Conservation (phyloP, 2,888 invertebrate genomes). For the Asteroscopus sphinx region DNA sequence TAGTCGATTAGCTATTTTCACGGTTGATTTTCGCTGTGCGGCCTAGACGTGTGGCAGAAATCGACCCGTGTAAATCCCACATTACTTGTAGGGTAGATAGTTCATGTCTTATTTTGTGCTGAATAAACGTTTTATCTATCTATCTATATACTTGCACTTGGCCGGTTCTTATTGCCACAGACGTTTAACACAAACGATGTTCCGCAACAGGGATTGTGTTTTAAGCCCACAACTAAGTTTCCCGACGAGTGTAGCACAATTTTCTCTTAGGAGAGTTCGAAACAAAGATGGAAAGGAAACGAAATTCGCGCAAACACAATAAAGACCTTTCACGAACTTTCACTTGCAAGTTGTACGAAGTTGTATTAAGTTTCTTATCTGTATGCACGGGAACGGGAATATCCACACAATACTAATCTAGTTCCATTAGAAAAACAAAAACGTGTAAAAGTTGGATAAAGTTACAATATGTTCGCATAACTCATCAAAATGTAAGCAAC, state of each 20-base stretch:
- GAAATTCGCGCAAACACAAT: conserved; percentile 74
- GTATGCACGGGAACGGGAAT: conserved; percentile 39
- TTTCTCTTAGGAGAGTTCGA: conserved; percentile 63
- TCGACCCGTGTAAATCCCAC: too few species aligned
- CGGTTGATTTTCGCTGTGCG: too few species aligned
- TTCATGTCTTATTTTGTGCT: too few species aligned
- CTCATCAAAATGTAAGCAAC: too few species aligned
- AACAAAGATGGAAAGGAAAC: conserved; percentile 74
- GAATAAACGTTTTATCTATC: too few species aligned
- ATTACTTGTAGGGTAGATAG: too few species aligned
- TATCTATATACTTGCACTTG: too few species aligned
- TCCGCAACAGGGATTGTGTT: conserved; percentile 67
- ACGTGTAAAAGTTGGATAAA: neutral
- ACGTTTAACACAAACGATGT: conserved; percentile 59
- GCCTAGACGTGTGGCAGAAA: too few species aligned
- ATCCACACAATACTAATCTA: conserved; percentile 38
- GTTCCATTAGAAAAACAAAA: conserved; percentile 43
- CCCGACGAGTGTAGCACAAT: conserved; percentile 64
- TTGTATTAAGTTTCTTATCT: conserved; percentile 53
- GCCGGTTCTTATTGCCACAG: conserved; percentile 33
- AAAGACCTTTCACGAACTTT: conserved; percentile 74
- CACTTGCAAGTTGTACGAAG: conserved; percentile 57
- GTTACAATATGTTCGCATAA: too few species aligned
- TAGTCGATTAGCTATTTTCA: too few species aligned
- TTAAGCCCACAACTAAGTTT: conserved; percentile 70